phyloP scores from a whole-genome alignment of 2,888 invertebrate genomes.

The Gerris lacustris region DNA sequence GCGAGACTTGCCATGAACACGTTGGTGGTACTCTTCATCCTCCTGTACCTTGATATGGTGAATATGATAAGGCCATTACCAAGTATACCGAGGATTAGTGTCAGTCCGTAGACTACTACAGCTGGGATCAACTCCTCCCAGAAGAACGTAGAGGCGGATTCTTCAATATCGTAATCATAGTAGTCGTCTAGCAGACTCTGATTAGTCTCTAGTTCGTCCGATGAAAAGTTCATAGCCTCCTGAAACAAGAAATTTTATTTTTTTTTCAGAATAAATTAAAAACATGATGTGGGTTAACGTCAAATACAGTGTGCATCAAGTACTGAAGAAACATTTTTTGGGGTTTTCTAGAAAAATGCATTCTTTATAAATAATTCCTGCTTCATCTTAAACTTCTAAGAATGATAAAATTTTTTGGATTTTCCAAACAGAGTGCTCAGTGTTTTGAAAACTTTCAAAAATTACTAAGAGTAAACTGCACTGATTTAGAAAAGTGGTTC shows the following conservation, averaged over 20 bases:
- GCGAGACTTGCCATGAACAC: slow-evolving; percentile 56
- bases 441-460: too few species aligned
- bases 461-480: too few species aligned
- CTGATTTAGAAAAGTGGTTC: too few species aligned
- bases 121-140: slow-evolving; percentile 47
- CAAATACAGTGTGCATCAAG: too few species aligned
- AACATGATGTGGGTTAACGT: too few species aligned
- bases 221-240: not conserved
- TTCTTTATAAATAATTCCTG: too few species aligned
- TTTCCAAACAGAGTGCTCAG: too few species aligned
- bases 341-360: too few species aligned
- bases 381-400: too few species aligned
- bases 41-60: slow-evolving; percentile 43
- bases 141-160: slow-evolving; percentile 40
- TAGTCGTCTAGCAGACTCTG: slow-evolving; percentile 27
- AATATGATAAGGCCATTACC: slow-evolving; percentile 48
- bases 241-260: not conserved
- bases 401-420: too few species aligned
- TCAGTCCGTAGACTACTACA: slow-evolving; percentile 46
- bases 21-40: slow-evolving; percentile 52
- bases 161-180: slow-evolving; percentile 42
- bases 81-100: slow-evolving; percentile 47
- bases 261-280: too few species aligned
- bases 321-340: too few species aligned
- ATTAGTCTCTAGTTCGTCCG: not conserved